phyloP scores from a whole-genome alignment of 2,797 vertebrate genomes.

The Zalophus californianus region DNA sequence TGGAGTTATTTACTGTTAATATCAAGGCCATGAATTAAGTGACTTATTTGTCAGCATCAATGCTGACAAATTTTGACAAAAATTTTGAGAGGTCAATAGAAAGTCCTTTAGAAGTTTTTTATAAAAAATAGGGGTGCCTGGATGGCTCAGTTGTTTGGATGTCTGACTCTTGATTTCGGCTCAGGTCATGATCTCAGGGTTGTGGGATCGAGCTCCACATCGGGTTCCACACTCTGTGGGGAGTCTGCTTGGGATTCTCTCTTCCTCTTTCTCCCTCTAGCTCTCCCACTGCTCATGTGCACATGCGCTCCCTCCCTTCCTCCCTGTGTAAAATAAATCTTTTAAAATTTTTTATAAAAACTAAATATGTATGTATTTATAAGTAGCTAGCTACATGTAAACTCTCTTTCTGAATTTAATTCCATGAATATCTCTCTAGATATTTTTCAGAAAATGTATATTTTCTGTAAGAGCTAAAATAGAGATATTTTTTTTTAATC shows the following conservation, averaged over 20 bases:
- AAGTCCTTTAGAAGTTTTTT: slow-evolving; percentile 33
- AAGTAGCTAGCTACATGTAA: background rate
- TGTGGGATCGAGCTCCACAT: accelerated
- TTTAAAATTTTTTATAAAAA: background rate
- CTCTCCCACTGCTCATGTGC: background rate
- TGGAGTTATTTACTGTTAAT: background rate
- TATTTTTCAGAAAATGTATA: background rate
- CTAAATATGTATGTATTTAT: background rate
- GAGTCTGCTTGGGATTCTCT: background rate
- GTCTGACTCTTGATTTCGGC: background rate
- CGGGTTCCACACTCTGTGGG: background rate
- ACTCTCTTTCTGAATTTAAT: slow-evolving; percentile 45
- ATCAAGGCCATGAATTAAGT: background rate
- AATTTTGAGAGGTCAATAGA: background rate
- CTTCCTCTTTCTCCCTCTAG: background rate
- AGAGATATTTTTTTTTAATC: background rate
- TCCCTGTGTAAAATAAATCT: background rate
- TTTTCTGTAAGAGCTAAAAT: background rate
- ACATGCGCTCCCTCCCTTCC: background rate
- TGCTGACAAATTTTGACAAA: background rate
- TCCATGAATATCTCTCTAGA: background rate
- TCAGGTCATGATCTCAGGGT: background rate
- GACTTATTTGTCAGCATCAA: background rate
- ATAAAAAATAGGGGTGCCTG: background rate
- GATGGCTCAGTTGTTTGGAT: background rate